Conservation (phyloP, 2,797 vertebrate genomes). For the Pelochelys cantorii region DNA sequence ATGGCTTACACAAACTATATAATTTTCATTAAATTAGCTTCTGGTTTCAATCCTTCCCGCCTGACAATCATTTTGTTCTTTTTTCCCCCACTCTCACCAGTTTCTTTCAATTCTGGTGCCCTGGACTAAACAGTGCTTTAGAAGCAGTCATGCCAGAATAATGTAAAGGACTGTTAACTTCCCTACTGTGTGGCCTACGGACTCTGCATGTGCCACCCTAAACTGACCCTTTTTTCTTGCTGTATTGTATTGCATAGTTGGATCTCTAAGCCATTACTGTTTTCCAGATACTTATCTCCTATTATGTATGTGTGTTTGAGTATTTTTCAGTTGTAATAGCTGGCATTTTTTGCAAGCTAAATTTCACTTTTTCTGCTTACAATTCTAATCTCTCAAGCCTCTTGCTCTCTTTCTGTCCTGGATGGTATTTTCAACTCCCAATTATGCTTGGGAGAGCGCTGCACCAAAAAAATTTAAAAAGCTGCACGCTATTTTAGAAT, state of each 20-base stretch:
- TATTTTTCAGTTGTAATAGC: slow-evolving; percentile 51
- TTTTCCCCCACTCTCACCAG: not conserved
- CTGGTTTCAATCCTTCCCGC: not conserved
- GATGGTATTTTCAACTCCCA: slow-evolving; percentile 7
- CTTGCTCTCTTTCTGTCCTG: not conserved
- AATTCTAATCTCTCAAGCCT: not conserved
- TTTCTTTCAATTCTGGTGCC: not conserved
- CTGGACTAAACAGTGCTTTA: not conserved
- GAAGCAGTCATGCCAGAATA: not conserved
- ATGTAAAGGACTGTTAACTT: not conserved
- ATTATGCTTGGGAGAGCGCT: too few relatives aligned
- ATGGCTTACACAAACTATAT: not conserved
- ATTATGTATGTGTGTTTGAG: slow-evolving; percentile 15
- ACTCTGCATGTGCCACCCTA: not conserved
- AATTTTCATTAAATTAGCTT: not conserved
- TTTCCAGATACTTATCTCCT: not conserved
- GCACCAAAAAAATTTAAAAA: too few relatives aligned
- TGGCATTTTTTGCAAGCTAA: slow-evolving; percentile 19
- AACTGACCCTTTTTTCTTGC: not conserved
- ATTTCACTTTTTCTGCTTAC: slow-evolving; percentile 48
- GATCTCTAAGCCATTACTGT: not conserved
- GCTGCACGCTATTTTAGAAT: too few relatives aligned
- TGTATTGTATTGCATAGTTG: not conserved
- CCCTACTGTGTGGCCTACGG: not conserved
- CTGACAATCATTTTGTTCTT: not conserved